These are phyloP conservation scores for Orgyia antiqua DNA, from an alignment of 2,888 invertebrate genomes.

Conservation along the genomic window DNA sequence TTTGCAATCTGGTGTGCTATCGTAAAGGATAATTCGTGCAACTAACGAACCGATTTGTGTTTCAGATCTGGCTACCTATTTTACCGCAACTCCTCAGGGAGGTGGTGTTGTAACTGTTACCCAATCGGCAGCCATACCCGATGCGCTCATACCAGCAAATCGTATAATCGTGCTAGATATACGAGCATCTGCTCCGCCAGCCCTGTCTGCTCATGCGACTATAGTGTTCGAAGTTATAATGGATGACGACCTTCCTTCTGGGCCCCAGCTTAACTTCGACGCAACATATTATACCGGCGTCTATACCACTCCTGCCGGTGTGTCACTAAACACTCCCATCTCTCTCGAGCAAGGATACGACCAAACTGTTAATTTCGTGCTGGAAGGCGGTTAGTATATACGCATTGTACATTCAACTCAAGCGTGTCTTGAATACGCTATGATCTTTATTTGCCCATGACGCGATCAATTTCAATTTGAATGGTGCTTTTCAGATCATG, in stretches of 20 bases:
- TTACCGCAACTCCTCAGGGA: constrained; percentile 8
- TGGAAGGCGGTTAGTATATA: constrained; percentile 34
- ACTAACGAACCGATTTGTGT: not conserved
- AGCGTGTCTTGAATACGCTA: too few species aligned
- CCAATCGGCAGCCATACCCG: constrained; percentile 19
- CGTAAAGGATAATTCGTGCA: too few species aligned
- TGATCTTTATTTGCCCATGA: not conserved
- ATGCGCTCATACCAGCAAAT: constrained; percentile 18
- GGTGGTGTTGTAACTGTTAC: constrained; percentile 13
- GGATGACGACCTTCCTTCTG: constrained; percentile 3
- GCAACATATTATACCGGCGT: constrained; percentile 30
- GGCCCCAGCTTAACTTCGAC: constrained; percentile 14
- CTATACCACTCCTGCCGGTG: constrained; percentile 19
- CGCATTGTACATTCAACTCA: too few species aligned
- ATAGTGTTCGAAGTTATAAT: constrained; percentile 21
- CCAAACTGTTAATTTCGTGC: constrained; percentile 21
- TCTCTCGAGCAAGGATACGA: constrained; percentile 27
- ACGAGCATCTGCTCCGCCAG: constrained; percentile 18
- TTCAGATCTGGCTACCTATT: constrained; percentile 19
- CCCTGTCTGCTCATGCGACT: constrained; percentile 19
- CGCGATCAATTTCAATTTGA: not conserved
- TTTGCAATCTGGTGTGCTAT: too few species aligned
- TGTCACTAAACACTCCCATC: constrained; percentile 24
- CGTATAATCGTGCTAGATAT: constrained; percentile 20
- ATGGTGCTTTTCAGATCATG: not conserved